Evolutionary conservation across 2,113 vertebrate species (phyloP), one percentile per base, ranked within the genome.

Genomic region (Corythornis madagascariensis): DNA sequence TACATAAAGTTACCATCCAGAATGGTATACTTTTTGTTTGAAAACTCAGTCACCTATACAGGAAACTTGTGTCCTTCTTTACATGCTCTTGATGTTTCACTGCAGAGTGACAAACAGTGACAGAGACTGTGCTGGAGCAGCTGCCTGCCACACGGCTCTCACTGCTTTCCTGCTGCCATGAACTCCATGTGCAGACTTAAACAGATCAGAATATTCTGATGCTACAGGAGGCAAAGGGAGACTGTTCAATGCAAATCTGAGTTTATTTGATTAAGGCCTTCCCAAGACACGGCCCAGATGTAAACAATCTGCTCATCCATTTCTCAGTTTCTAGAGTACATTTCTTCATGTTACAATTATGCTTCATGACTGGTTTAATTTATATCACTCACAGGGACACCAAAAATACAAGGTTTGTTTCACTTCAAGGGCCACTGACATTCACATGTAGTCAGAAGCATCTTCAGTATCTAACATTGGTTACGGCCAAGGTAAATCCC

Each of bases 261-360:
- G 60, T 29, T 88, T 0, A 88, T 90, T 74, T 80, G 85, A 90
- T 86, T 86, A 83, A 77, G 47, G 48, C 13, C 56, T 77, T 86
- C 85, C 47, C 47, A 90, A 88, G 42, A 70, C 35, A 52, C 66
- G 82, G 18, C 4, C 50, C 81, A 75, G 64, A 82, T 8, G 5
- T 55, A 95, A 95, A 63, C 71, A 80, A 73, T 70, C 55, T 79
- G 55, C 20, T 92, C 82, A 66, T 17, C 66, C 38, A 33, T 85
- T 90, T 87, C 67, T 80, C 47, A 55, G 52, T 53, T 38, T 79
- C 60, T 73, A 43, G 26, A 76, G 47, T 17, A 79, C 13, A 29
- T 40, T 78, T 90, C 66, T 84, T 48, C 66, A 59, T 72, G 28
- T 50, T 76, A 45, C 20, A 25, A 13, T 66, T 69, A 31, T 60